Base-by-base conservation (phyloP, 2,113 vertebrate species). In the Mobula birostris region DNA sequence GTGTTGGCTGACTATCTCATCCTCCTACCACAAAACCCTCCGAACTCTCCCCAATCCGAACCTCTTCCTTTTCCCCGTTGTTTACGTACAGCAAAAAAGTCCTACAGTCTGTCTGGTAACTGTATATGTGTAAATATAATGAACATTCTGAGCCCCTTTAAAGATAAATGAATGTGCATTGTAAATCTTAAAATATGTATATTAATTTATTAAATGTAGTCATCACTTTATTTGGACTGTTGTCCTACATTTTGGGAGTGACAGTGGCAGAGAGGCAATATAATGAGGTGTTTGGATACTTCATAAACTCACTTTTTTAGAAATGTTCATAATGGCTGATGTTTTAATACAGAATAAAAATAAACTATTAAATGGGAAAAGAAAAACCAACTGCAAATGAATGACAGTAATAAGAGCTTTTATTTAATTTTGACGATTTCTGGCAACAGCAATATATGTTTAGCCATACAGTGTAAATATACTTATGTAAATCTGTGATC, bases 151-250 rank as follows among this genome's bases (percentile, higher is more conserved):
- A 97, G 95, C 95, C 97, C 95, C 96, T 95, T 97, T 96, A 97
- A 96, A 96, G 97, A 97, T 93, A 94, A 85, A 91, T 96, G 95
- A 95, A 98, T 98, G 97, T 98, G 97, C 97, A 97, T 98, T 99
- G 98, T 98, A 98, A 97, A 99, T 98, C 98, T 98, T 98, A 96
- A 96, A 95, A 98, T 96, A 98, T 98, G 97, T 98, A 98, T 98
- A 97, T 98, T 98, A 99, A 99, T 99, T 99, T 99, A 99, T 99
- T 99, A 99, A 99, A 99, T 98, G 97, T 98, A 97, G 97, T 97
- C 98, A 97, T 98, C 97, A 98, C 97, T 97, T 98, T 98, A 98
- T 97, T 97, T 95, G 94, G 90, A 95, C 94, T 95, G 95, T 91
- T 95, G 94, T 95, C 95, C 80, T 95, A 94, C 82, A 94, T 94